phyloP scores from a whole-genome alignment of 2,888 invertebrate species.

The Mythimna ferrago region DNA sequence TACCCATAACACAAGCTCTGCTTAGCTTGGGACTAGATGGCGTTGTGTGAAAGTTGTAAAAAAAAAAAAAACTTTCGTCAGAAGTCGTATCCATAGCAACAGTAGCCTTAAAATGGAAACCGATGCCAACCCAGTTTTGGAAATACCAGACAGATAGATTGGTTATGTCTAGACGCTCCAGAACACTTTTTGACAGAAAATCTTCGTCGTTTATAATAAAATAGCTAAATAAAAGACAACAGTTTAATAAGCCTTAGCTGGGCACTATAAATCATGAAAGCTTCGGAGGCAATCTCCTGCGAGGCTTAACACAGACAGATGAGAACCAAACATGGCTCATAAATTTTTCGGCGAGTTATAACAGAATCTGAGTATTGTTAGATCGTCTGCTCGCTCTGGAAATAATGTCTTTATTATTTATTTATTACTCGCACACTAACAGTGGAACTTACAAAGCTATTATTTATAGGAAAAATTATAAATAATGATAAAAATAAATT shows the following conservation, averaged over 20 bases:
- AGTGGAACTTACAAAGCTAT: too few relatives aligned
- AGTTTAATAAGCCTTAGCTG: neutral
- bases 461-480: too few relatives aligned
- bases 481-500: too few relatives aligned
- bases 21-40: too few relatives aligned
- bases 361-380: neutral
- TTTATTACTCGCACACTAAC: neutral
- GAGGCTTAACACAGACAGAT: slow-evolving; percentile 14
- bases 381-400: neutral
- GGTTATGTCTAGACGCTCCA: neutral
- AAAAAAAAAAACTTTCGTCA: too few relatives aligned
- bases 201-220: neutral
- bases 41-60: too few relatives aligned
- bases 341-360: slow-evolving; percentile 17
- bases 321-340: slow-evolving; percentile 32
- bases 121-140: too few relatives aligned
- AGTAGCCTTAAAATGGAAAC: too few relatives aligned
- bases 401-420: neutral
- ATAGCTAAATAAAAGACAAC: neutral
- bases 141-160: neutral
- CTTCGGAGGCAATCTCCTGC: slow-evolving; percentile 34
- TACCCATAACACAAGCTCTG: too few relatives aligned
- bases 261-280: slow-evolving; percentile 36
- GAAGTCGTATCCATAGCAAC: too few relatives aligned
- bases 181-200: neutral